Evolutionary conservation across 2,797 vertebrate genomes (phyloP), one percentile per base, ranked within the genome.

Genomic region (Gobionotothen gibberifrons): DNA sequence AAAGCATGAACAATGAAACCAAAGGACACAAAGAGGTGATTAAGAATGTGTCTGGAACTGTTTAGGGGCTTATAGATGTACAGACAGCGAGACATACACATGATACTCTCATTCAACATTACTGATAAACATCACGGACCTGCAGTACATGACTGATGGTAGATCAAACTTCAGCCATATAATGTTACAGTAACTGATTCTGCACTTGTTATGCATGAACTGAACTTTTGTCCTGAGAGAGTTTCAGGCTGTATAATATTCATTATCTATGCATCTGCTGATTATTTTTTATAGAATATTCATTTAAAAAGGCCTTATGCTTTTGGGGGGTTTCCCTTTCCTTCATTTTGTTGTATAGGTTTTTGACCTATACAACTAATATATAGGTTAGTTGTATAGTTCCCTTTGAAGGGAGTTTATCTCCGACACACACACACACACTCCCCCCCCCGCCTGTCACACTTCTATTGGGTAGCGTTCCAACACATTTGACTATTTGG

Each of bases 41-140:
- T 88, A 93, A 78, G 84, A 76, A 85, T 93, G 86, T 86, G 93
- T 94, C 79, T 93, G 67, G 85, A 91, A 85, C 69, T 63, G 84
- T 88, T 85, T 76, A 66, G 78, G 69, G 82, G 78, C 69, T 85
- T 85, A 74, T 75, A 63, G 74, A 85, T 1, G 3, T 79, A 66
- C 86, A 89, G 76, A 52, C 68, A 69, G 89, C 76, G 74, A 82
- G 74, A 82, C 17, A 58, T 87, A 84, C 71, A 70, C 32, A 36
- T 32, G 29, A 32, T 32, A 32, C 29, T 32, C 29, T 32, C 29
- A 32, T 36, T 36, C 32, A 36, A 82, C 69, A 49, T 78, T 40
- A 53, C 51, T 58, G 60, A 51, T 56, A 40, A 64, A 76, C 52
- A 71, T 60, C 54, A 21, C 21, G 36, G 16, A 19, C 7, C 19